Evolutionary conservation across 2,888 invertebrate species (phyloP).

Genomic region (Epinotia bilunana): DNA sequence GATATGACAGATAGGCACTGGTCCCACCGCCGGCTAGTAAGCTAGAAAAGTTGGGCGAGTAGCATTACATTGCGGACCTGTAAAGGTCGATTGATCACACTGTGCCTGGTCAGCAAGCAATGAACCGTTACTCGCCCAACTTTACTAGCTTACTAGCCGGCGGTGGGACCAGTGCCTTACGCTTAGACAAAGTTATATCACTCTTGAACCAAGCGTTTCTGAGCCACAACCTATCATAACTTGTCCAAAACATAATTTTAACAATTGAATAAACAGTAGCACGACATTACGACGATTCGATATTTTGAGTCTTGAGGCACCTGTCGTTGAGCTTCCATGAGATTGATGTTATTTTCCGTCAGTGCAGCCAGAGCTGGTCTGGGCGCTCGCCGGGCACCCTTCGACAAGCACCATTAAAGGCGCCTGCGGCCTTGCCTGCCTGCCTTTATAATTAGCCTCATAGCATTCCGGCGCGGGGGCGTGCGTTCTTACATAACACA

Average conservation of each 20-base stretch:
- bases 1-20: neutral
- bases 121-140: too few relatives aligned
- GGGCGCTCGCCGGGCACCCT: neutral
- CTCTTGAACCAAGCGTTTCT: neutral
- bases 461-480: conserved; percentile 2
- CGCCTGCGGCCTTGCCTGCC: neutral
- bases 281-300: neutral
- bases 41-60: too few relatives aligned
- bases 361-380: neutral
- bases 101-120: too few relatives aligned
- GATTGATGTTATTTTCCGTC: neutral
- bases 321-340: neutral
- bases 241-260: neutral
- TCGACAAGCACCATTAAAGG: neutral
- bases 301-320: neutral
- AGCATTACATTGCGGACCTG: too few relatives aligned
- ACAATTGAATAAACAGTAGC: neutral
- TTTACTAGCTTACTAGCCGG: too few relatives aligned
- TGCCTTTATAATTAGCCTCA: neutral
- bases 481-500: neutral
- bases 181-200: neutral
- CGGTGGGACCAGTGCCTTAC: too few relatives aligned
- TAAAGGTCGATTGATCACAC: too few relatives aligned
- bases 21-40: too few relatives aligned
- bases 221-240: neutral